phyloP scores from a whole-genome alignment of 1,140 invertebrate species.

The Neotoxoptera formosana region DNA sequence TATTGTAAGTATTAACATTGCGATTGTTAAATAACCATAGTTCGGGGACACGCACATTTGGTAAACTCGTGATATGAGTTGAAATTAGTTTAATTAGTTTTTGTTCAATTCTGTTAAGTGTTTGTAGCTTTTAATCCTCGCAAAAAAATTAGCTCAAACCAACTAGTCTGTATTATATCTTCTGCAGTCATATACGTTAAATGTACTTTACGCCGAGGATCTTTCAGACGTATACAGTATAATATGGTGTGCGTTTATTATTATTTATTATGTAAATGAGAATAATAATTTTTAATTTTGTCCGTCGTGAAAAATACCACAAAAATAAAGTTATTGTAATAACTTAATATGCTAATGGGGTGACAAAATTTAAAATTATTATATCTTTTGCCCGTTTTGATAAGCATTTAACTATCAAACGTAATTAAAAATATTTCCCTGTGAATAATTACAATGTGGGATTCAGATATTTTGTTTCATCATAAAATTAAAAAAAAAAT shows the following conservation, averaged over 20 bases:
- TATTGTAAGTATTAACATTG: neutral
- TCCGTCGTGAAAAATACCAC: neutral
- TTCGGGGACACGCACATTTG: neutral
- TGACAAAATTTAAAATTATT: neutral
- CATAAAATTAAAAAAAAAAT: neutral
- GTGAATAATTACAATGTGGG: neutral
- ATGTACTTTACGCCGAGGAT: neutral
- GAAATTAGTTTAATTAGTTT: slow-evolving; percentile 6
- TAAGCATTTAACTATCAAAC: neutral
- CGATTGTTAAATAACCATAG: neutral
- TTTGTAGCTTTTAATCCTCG: neutral
- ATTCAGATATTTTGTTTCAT: neutral
- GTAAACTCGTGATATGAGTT: neutral
- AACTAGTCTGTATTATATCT: neutral
- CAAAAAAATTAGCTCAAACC: neutral
- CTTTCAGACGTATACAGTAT: neutral
- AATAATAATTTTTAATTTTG: neutral
- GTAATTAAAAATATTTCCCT: neutral
- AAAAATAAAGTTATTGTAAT: neutral
- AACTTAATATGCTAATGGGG: neutral
- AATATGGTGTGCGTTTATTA: neutral
- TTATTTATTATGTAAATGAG: slow-evolving; percentile 22
- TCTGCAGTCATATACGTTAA: neutral
- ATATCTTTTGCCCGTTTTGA: neutral
- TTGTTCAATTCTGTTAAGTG: neutral